Evolutionary conservation across 2,888 invertebrate genomes (phyloP).

Genomic region (Phytoseiulus persimilis): DNA sequence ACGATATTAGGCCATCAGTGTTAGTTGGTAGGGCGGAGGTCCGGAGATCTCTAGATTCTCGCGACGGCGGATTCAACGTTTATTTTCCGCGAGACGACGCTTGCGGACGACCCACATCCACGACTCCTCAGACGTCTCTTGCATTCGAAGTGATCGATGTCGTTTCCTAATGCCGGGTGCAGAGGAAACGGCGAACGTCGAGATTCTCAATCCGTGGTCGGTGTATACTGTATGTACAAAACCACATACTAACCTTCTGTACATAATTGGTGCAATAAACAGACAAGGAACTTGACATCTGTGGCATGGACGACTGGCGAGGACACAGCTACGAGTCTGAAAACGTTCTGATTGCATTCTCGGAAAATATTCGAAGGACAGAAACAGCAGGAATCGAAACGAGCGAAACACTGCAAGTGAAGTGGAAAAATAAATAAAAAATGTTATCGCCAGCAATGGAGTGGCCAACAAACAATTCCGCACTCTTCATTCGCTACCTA

Average conservation of each 20-base stretch:
- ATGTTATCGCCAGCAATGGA: slow-evolving; percentile 17
- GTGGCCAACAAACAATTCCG: neutral
- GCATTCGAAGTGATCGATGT: neutral
- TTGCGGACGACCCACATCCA: neutral
- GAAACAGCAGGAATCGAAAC: neutral
- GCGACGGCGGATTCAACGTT: neutral
- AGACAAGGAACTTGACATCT: neutral
- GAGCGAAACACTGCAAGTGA: neutral
- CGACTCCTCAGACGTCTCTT: neutral
- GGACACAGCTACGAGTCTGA: neutral
- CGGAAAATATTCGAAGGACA: neutral
- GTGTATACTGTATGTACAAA: slow-evolving; percentile 5
- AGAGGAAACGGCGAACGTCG: neutral
- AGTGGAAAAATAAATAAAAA: slow-evolving; percentile 5
- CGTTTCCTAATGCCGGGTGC: neutral
- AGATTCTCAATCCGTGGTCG: neutral
- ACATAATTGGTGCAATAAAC: neutral
- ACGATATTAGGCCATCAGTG: neutral
- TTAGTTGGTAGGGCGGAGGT: neutral
- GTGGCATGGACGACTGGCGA: neutral
- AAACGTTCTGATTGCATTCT: neutral
- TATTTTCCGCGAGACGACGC: neutral
- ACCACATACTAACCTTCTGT: neutral
- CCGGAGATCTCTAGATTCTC: neutral
- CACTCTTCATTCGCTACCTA: neutral